Evolutionary conservation across 2,888 invertebrate genomes (phyloP), one percentile per base, ranked within the genome.

Genomic region (Galeruca laticollis): DNA sequence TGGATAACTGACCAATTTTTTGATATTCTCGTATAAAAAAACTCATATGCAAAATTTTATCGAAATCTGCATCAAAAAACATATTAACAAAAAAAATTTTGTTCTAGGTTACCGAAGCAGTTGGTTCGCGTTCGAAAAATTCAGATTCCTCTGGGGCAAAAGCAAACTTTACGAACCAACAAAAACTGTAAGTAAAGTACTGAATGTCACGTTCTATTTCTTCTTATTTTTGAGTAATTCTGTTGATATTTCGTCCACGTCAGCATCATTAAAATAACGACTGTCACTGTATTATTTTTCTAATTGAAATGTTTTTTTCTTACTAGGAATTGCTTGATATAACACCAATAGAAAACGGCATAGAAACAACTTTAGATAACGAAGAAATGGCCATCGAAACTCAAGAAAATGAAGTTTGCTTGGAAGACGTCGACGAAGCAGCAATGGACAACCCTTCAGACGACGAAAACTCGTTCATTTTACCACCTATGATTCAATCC

Each of bases 101-200:
- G 2, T 8, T 47, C 1, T 18, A 47, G 47, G 47, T 47, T 47
- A 47, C 9, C 47, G 47, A 47, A 47, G 47, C 18, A 15, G 5
- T 8, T 47, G 47, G 47, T 47, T 47, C 15, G 47, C 47, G 15
- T 47, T 47, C 15, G 47, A 47, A 47, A 47, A 47, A 47, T 47
- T 47, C 15, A 47, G 47, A 47, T 47, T 47, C 15, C 47, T 47
- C 8, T 47, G 47, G 47, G 18, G 47, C 5, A 47, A 15, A 47
- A 47, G 15, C 15, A 47, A 47, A 47, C 47, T 47, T 47, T 15
- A 47, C 9, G 47, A 47, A 47, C 47, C 47, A 18, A 15, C 47
- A 8, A 47, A 47, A 47, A 47, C n/a, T 15, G 47, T 47, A 47
- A 47, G 47, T 47, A n/a, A 10, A 0, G 11, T 35, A 10, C 35